These are phyloP conservation scores for Cheilosia pagana DNA, from an alignment of 2,888 invertebrate genomes.

Conservation along the genomic window DNA sequence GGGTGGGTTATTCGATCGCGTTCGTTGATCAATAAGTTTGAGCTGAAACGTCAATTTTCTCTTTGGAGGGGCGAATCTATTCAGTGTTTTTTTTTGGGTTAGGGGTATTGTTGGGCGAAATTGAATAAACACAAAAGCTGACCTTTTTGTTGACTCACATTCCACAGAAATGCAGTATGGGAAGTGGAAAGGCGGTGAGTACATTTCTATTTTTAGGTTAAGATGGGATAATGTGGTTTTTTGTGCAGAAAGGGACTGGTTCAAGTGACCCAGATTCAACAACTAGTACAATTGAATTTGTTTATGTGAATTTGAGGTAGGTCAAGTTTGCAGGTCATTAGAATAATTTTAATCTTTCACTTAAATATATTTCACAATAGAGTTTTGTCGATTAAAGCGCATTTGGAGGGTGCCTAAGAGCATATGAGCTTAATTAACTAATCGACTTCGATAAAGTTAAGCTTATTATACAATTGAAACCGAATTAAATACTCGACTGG, in stretches of 20 bases:
- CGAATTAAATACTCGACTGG: no score
- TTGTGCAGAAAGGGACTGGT: neutral
- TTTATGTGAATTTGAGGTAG: no score
- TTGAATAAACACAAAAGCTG: neutral
- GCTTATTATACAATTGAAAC: no score
- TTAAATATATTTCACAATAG: no score
- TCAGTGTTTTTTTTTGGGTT: neutral
- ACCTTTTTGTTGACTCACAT: neutral
- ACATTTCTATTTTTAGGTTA: neutral
- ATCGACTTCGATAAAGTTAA: no score
- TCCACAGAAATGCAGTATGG: neutral
- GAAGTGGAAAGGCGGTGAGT: neutral
- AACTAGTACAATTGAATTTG: no score
- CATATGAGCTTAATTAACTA: no score
- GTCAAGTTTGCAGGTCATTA: no score
- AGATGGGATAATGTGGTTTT: neutral
- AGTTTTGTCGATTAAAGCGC: no score
- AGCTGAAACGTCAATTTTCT: neutral
- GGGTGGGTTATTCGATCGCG: slow-evolving; percentile 12
- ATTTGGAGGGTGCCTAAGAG: no score
- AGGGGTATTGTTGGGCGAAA: neutral
- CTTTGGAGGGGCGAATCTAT: neutral
- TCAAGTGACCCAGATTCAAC: no score
- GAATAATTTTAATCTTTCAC: no score
- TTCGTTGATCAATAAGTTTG: slow-evolving; percentile 27